Evolutionary conservation across 2,797 vertebrate species (phyloP), one percentile per base, ranked within the genome.

Genomic region (Knipowitschia caucasica): DNA sequence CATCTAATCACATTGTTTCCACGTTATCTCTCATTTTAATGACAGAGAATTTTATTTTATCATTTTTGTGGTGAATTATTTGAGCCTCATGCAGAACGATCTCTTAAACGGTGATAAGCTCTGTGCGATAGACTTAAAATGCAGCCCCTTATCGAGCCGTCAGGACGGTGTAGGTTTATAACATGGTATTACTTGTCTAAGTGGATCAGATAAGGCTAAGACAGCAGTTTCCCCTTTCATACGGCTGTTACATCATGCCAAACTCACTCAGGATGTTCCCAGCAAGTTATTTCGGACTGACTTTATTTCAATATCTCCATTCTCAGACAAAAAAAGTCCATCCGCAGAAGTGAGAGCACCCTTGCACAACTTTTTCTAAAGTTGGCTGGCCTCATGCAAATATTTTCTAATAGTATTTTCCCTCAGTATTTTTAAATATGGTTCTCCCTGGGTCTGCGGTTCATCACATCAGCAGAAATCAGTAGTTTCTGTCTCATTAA

Each of bases 101-200:
- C 72, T 85, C 70, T 53, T 68, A 68, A 34, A 36, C 65, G 73
- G 77, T 80, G 84, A 88, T 86, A 68, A 80, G 70, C 67, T 34
- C 27, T 34, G n/a, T n/a, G 50, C 70, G 75, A 78, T 67, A 67
- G 24, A 56, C 33, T 72, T 64, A 42, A 67, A 77, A 67, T 68
- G n/a, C 46, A 49, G 12, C 10, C 12, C 18, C 29, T 77, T 72
- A 67, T 76, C 73, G 58, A 75, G 44, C 67, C 71, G 67, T 81
- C 66, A 71, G 80, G 83, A 85, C 83, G 67, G 59, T 39, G 61
- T 80, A 66, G 64, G 33, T 73, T 55, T 58, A 35, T 56, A 38
- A 77, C 64, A 75, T 61, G 57, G 59, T 67, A 61, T 77, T 79
- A 64, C 75, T 83, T 84, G 36, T 58, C 68, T 76, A 76, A 73